Evolutionary conservation across 2,888 invertebrate genomes (phyloP).

Genomic region (Achlya flavicornis): DNA sequence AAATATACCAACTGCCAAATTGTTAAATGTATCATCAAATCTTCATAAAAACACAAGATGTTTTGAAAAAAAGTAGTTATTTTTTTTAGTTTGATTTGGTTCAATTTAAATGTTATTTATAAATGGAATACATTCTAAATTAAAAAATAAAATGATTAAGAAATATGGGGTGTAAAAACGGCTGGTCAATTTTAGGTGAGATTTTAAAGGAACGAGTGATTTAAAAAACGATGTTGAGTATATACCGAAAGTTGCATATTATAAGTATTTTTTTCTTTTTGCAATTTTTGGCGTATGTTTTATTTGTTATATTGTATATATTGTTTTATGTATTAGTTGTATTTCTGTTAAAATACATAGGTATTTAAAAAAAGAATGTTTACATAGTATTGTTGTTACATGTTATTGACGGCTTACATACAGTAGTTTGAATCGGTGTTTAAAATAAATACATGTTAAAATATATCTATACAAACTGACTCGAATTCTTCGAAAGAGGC

Average conservation of each 20-base stretch:
- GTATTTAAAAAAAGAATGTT: slow-evolving; percentile 32
- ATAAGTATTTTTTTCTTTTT: slow-evolving; percentile 15
- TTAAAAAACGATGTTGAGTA: slow-evolving; percentile 8
- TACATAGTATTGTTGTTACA: slow-evolving; percentile 66
- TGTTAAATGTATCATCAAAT: slow-evolving; percentile 24
- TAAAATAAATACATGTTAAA: slow-evolving; percentile 28
- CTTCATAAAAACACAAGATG: slow-evolving; percentile 33
- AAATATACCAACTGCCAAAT: slow-evolving; percentile 57
- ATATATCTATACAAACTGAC: not conserved
- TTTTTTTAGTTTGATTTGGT: slow-evolving; percentile 28
- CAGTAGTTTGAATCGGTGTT: slow-evolving; percentile 67
- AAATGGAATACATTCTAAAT: slow-evolving; percentile 63
- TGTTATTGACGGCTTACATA: slow-evolving; percentile 65
- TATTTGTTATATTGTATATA: too few species aligned
- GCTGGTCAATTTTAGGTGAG: slow-evolving; percentile 74
- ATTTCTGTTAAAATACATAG: slow-evolving; percentile 24
- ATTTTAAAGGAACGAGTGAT: slow-evolving; percentile 26
- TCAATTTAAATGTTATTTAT: slow-evolving; percentile 28
- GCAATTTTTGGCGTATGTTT: slow-evolving; percentile 1
- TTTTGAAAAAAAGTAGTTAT: slow-evolving; percentile 37
- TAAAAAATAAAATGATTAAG: slow-evolving; percentile 46
- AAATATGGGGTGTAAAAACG: slow-evolving; percentile 22
- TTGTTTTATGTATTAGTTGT: too few species aligned
- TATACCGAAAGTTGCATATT: slow-evolving; percentile 13
- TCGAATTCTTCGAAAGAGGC: not conserved